These are phyloP conservation scores for Subanguina moxae DNA, from an alignment of 1,140 invertebrate genomes.

Conservation along the genomic window DNA sequence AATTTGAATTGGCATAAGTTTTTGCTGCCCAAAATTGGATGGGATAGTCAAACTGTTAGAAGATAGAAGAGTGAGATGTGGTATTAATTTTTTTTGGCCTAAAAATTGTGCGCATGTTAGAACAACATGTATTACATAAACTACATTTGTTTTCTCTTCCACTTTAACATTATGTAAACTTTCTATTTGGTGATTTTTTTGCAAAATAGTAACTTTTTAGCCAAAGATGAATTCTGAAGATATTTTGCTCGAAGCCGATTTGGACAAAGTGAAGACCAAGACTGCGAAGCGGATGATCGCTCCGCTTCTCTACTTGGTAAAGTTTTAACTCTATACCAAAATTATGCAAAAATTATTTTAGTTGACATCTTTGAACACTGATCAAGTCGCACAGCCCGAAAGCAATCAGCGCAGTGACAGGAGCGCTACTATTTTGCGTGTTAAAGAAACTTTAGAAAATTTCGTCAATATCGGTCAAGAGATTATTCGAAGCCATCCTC, in stretches of 20 bases:
- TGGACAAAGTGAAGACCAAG: conserved; percentile 32
- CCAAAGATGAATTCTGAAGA: neutral
- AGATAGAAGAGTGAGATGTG: too few species aligned
- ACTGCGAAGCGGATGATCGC: conserved; percentile 30
- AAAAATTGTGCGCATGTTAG: too few species aligned
- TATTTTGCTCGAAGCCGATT: conserved; percentile 19
- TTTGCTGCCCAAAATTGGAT: too few species aligned
- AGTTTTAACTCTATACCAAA: too few species aligned
- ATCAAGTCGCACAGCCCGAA: too few species aligned
- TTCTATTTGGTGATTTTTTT: neutral
- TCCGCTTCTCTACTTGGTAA: conserved; percentile 31
- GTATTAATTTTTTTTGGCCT: too few species aligned
- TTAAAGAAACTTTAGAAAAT: conserved; percentile 17
- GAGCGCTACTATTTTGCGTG: conserved; percentile 14
- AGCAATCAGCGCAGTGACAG: conserved; percentile 9
- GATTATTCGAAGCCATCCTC: conserved; percentile 18
- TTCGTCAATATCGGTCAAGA: conserved; percentile 18
- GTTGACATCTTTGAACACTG: too few species aligned
- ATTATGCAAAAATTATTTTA: too few species aligned
- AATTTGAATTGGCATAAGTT: too few species aligned
- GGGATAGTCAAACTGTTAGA: too few species aligned
- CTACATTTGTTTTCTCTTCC: neutral
- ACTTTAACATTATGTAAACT: neutral
- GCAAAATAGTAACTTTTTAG: neutral
- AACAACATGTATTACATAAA: too few species aligned